A percentile compares a stretch with the other conserved stretches of the same genome.
phyloP scores from a whole-genome alignment of 2,797 vertebrate species.

The Trachops cirrhosus region DNA sequence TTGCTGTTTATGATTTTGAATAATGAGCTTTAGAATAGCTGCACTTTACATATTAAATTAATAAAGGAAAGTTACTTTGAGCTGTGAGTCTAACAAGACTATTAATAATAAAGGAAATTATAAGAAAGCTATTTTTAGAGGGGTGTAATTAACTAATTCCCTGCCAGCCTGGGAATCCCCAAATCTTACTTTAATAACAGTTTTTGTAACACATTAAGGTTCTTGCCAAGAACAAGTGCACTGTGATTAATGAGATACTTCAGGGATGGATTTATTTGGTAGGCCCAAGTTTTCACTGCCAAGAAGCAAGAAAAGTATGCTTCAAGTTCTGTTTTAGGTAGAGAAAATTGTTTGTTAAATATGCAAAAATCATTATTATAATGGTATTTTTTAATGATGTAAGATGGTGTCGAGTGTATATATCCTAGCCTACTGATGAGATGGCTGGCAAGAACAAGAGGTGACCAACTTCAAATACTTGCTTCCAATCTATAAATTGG shows the following conservation, averaged over 20 bases:
- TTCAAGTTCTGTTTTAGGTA: not conserved
- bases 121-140: conserved; percentile 62
- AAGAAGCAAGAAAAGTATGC: conserved; percentile 33
- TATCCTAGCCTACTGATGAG: not conserved
- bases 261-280: conserved; percentile 44
- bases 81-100: not conserved
- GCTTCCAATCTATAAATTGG: not conserved
- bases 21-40: conserved; percentile 28
- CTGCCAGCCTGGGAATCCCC: conserved; percentile 58
- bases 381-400: conserved; percentile 33
- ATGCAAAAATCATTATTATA: conserved; percentile 25
- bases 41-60: conserved; percentile 50
- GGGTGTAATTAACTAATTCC: conserved; percentile 38
- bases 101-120: conserved; percentile 53
- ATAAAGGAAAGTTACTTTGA: conserved; percentile 46
- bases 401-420: not conserved
- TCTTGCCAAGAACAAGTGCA: conserved; percentile 61
- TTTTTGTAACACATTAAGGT: conserved; percentile 61
- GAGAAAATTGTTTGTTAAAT: conserved; percentile 17
- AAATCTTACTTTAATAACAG: conserved; percentile 69
- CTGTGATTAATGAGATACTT: conserved; percentile 64
- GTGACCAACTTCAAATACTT: not conserved
- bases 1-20: conserved; percentile 19
- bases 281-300: conserved; percentile 10
- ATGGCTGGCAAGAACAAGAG: not conserved